Base-by-base conservation (phyloP, 2,888 invertebrate species). In the Lottia gigantea region DNA sequence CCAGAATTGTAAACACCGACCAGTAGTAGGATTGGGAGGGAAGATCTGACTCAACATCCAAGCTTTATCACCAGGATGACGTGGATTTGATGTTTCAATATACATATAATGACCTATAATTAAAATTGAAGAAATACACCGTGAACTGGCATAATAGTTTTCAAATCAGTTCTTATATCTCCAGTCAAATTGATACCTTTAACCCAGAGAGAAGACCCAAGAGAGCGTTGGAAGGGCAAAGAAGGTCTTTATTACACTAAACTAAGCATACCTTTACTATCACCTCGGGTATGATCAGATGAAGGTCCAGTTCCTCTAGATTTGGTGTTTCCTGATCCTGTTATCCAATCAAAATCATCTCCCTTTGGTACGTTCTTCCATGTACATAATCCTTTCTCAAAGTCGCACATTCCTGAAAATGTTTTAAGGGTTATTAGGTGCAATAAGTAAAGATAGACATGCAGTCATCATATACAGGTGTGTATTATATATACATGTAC, bases 331-430 rank as follows among this genome's bases (percentile, higher is more conserved):
- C 84, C 82, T 61, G 72, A 73, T 23, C 74, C 72, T 64, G 76
- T 72, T 46, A 75, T 81, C 85, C 85, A 85, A 69, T 83, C 82
- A 77, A 85, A 85, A 65, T 79, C 66, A 72, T 83, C 85, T 2
- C 79, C 78, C 16, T 74, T 72, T 23, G 49, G 61, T 12, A 71
- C 76, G 64, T 85, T 83, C 6, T 62, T 65, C 86, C 86, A 86
- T 14, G 78, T 80, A 74, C 86, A 86, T 12, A 83, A 66, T 16
- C 78, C 79, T 55, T 62, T 70, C 63, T 86, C 85, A 78, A 86
- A 86, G 63, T 78, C 78, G 72, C 86, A 86, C 76, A 78, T 75
- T 25, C 83, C 83, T 79, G 71, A 45, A 69, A 62, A 67, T 3
- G 67, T n/a, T 1, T 40, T 11, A 40, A 67, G 11, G 31, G 61